phyloP scores from a whole-genome alignment of 1,140 invertebrate genomes.

The Pteromalus puparum region DNA sequence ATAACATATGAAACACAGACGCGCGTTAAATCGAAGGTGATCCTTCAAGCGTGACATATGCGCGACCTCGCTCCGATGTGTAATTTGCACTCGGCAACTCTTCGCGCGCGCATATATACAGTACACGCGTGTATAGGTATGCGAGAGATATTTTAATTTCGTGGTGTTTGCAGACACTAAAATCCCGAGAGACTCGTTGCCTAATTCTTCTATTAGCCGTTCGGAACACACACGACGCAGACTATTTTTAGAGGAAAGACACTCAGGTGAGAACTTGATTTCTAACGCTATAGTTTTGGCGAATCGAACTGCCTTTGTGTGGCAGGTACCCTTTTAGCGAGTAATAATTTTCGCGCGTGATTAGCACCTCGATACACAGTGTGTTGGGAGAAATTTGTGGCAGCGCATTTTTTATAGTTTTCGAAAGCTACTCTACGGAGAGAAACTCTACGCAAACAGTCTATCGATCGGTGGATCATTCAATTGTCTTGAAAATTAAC shows the following conservation, averaged over 20 bases:
- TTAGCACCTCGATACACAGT: slow-evolving; percentile 10
- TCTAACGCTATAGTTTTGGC: not conserved
- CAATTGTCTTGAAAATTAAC: not conserved
- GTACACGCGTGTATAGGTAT: not conserved
- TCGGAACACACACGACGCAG: not conserved
- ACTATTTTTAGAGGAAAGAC: not conserved
- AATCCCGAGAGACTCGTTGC: not conserved
- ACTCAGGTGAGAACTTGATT: no score
- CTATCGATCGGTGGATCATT: not conserved
- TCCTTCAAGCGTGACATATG: not conserved
- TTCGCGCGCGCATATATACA: not conserved
- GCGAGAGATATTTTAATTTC: not conserved
- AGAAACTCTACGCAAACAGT: not conserved
- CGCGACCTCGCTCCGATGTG: not conserved
- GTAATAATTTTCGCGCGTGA: slow-evolving; percentile 36
- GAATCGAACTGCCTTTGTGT: not conserved
- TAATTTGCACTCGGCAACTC: slow-evolving; percentile 23
- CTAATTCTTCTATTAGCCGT: not conserved
- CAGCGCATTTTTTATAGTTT: not conserved
- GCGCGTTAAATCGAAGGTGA: not conserved
- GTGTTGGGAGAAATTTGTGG: not conserved
- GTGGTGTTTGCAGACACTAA: not conserved
- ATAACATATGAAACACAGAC: not conserved
- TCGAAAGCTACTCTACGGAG: not conserved
- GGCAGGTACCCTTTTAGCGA: slow-evolving; percentile 22